A percentile compares a stretch with the other conserved stretches of the same genome.
phyloP scores from a whole-genome alignment of 2,797 vertebrate genomes.

The Choloepus didactylus region DNA sequence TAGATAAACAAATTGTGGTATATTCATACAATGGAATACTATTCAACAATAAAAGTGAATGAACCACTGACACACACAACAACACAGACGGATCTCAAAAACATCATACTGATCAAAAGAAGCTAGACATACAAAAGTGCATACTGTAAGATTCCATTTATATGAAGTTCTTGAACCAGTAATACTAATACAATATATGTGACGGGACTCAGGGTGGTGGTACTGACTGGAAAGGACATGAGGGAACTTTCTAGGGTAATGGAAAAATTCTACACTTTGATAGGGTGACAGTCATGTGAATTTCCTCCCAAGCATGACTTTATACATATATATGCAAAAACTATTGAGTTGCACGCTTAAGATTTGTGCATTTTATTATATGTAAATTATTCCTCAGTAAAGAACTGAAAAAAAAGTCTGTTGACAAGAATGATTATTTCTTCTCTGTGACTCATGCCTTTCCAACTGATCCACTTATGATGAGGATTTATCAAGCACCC shows the following conservation, averaged over 20 bases:
- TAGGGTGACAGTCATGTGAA: not conserved
- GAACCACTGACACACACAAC: not conserved
- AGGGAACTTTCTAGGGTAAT: not conserved
- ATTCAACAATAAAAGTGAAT: not conserved
- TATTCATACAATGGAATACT: not conserved
- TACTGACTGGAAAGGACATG: not conserved
- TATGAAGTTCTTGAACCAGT: not conserved
- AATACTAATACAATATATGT: not conserved
- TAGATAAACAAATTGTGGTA: not conserved
- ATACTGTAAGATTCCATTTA: rapidly evolving
- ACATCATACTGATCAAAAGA: not conserved
- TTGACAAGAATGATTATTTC: not conserved
- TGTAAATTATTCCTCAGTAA: not conserved
- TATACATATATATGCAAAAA: not conserved
- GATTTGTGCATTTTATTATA: not conserved
- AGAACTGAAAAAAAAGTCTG: not conserved
- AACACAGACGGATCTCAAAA: not conserved
- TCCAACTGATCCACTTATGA: not conserved
- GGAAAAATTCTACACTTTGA: not conserved
- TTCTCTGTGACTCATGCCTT: not conserved
- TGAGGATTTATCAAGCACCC: not conserved
- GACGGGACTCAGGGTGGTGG: not conserved
- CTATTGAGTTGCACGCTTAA: not conserved
- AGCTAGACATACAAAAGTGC: not conserved
- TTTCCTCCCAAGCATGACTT: no score